Evolutionary conservation across 2,113 vertebrate genomes (phyloP).

Genomic region (Rostratula benghalensis): DNA sequence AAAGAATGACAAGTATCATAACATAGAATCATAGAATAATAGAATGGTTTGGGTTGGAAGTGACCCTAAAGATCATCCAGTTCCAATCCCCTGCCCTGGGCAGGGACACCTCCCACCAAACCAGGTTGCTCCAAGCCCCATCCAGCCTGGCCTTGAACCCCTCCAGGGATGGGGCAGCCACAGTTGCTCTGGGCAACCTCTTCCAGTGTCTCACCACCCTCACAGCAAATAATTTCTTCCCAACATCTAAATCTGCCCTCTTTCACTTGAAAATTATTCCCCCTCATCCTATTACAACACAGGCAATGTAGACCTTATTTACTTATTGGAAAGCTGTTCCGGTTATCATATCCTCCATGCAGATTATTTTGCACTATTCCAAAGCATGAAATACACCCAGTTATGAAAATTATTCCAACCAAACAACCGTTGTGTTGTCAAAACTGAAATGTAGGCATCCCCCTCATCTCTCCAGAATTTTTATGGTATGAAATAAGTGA

Average conservation of each 20-base stretch:
- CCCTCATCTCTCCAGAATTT: neutral
- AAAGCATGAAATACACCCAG: neutral
- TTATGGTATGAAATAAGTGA: neutral
- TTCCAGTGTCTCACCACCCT: no score
- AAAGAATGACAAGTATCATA: neutral
- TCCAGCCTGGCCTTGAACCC: no score
- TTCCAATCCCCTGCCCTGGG: no score
- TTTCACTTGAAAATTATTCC: neutral
- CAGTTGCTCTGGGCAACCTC: no score
- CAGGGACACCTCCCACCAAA: no score
- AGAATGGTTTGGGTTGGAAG: neutral
- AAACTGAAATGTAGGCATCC: neutral
- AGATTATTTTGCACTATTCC: neutral
- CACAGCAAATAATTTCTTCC: no score
- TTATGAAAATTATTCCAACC: neutral
- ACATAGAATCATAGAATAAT: neutral
- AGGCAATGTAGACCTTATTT: neutral
- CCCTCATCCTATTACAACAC: neutral
- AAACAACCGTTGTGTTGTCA: neutral
- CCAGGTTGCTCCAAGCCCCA: no score
- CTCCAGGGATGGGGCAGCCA: no score
- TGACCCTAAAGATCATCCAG: no score
- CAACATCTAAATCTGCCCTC: neutral
- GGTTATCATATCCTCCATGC: neutral
- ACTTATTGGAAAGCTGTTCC: neutral